Base-by-base conservation (phyloP, 1,140 invertebrate genomes). In the Limonius californicus region DNA sequence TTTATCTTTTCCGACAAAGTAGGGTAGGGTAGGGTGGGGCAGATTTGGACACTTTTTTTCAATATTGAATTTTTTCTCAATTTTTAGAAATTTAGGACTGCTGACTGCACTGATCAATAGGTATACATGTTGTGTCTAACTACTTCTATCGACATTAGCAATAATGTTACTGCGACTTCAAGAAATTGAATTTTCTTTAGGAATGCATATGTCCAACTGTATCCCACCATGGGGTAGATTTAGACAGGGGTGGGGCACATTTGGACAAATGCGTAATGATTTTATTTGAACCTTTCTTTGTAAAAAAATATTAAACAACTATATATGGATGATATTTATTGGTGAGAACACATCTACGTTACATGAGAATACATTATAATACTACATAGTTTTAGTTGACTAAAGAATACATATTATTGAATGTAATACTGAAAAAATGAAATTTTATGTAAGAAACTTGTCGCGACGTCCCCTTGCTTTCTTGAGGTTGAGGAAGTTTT, bases 261-360 rank as follows among this genome's bases (percentile, higher is more conserved):
- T 15, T 57, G 35, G 27, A 57, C 21, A 57, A 11, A 16, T 9
- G 14, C n/a, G 39, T 23, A 35, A 16, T 23, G 6, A 8, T 35
- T 35, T 57, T 9, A 57, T 57, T 57, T 57, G 20, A 32, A 35
- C 9, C 15, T 57, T 57, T 35, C 53, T n/a, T n/a, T n/a, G n/a
- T n/a, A 45, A 15, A 18, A 8, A 45, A 14, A 18, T 15, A 45
- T 45, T 15, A 45, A 45, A 45, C 4, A 45, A 45, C 6, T 6
- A 15, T 15, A 6, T 15, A n/a, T 6, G n/a, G 15, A 45, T 18
- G 16, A 7, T 15, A 45, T 45, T 45, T 45, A 45, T 45, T 45
- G 16, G 4, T 18, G n/a, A 45, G 16, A 45, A 45, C n/a, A n/a
- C n/a, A n/a, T n/a, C n/a, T n/a, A n/a, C n/a, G n/a, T n/a, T n/a